Conservation (phyloP, 2,888 invertebrate genomes). For the Yponomeuta malinellus region DNA sequence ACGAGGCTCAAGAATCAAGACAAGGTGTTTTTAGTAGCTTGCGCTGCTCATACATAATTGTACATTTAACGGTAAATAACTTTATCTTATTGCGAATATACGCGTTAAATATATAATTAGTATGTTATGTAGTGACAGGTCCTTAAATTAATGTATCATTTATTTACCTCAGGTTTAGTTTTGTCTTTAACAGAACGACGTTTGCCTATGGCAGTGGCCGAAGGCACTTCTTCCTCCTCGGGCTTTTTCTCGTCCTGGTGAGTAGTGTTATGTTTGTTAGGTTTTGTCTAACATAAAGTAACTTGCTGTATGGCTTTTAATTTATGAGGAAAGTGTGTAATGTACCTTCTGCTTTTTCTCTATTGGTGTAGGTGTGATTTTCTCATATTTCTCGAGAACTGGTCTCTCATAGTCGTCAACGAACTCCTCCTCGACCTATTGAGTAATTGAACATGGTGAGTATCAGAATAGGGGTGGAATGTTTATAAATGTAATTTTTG, state of each 20-base stretch:
- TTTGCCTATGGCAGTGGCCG: conserved; percentile 54
- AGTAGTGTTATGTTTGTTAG: conserved; percentile 2
- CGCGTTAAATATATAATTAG: no score
- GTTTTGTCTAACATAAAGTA: not conserved
- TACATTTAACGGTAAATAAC: no score
- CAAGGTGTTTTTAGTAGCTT: no score
- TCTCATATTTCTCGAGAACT: conserved; percentile 82
- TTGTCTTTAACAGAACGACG: conserved; percentile 64
- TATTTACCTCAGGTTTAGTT: conserved; percentile 59
- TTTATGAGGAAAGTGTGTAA: conserved; percentile 18
- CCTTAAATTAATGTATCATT: not conserved
- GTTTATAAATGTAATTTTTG: no score
- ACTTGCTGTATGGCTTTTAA: not conserved
- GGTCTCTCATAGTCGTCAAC: conserved; percentile 85
- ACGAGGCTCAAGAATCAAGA: no score
- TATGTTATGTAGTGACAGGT: no score
- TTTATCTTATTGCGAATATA: no score
- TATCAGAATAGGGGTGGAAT: not conserved
- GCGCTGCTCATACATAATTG: no score
- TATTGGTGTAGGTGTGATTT: conserved; percentile 66
- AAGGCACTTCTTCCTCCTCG: conserved; percentile 47
- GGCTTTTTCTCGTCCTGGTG: conserved; percentile 45
- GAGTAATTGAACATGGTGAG: conserved; percentile 26
- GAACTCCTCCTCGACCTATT: conserved; percentile 67
- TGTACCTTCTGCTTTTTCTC: conserved; percentile 73